Base-by-base conservation (phyloP, 1,140 invertebrate genomes). In the Diprion similis region DNA sequence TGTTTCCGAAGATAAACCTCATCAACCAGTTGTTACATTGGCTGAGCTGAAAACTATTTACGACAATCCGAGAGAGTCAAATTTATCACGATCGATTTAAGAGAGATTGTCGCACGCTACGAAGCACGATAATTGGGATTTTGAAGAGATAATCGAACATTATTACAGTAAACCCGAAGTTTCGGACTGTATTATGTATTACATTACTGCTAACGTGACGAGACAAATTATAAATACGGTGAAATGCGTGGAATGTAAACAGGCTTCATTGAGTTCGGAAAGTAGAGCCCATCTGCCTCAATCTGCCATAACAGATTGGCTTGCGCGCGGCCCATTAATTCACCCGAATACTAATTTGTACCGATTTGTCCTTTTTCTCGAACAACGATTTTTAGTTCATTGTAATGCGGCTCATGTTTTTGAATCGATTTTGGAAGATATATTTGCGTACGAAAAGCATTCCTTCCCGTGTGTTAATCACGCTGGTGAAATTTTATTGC, bases 91-190 rank as follows among this genome's bases (percentile, higher is more conserved):
- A 66, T 66, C 10, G 24, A 46, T 46, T 46, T 46, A 48, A 46
- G 17, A 13, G 10, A 24, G 46, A 48, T 70, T 46, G 48, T 51
- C 18, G 3, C n/a, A 72, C 59, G 15, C 18, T 65, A 18, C 59
- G n/a, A 72, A 65, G 17, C 67, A 73, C 11, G 68, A 73, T 51
- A 48, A 69, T 45, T 64, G 67, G 68, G 46, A 73, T 70, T 70
- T 69, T 45, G 17, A 17, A 37, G 19, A 70, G 10, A 69, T 70
- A 17, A 45, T 66, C 10, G 73, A 73, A 9, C 73, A 73, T 45
- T 66, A 73, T 46, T 73, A 73, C 51, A 51, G 47, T 51, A 37
- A 64, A 67, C 73, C 73, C 15, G 68, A 70, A 15, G 48, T 70
- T 46, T 15, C 47, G 0, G 45, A 70, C 17, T 73, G 73, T 46